phyloP scores from a whole-genome alignment of 2,113 vertebrate genomes.

The Anseranas semipalmata region DNA sequence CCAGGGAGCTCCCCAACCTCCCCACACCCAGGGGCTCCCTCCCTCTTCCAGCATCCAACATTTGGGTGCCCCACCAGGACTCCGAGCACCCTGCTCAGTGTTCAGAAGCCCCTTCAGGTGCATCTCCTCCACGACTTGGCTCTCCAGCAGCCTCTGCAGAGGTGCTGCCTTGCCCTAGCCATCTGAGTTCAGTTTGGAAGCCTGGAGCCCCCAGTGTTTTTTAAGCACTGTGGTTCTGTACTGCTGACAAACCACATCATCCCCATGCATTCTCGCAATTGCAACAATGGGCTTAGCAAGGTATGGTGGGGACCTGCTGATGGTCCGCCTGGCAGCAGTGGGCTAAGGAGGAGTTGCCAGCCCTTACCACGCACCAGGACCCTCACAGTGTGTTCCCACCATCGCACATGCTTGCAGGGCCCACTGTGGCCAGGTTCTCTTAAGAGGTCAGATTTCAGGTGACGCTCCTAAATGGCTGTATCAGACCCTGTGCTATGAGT shows the following conservation, averaged over 20 bases:
- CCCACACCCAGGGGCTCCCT: not conserved
- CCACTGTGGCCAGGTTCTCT: not conserved
- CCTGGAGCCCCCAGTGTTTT: not conserved
- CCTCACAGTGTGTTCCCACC: not conserved
- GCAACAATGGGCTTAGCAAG: not conserved
- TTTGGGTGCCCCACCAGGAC: rapidly evolving
- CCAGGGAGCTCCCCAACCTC: not conserved
- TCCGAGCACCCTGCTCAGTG: not conserved
- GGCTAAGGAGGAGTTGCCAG: not conserved
- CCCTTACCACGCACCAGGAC: rapidly evolving
- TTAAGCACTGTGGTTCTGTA: rapidly evolving
- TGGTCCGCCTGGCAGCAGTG: rapidly evolving
- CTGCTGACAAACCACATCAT: rapidly evolving
- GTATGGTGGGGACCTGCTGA: not conserved
- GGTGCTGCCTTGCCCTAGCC: no score
- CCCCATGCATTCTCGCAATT: rapidly evolving
- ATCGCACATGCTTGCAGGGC: not conserved
- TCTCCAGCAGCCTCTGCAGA: not conserved
- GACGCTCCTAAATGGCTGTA: not conserved
- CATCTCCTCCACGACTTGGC: rapidly evolving
- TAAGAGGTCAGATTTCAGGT: not conserved
- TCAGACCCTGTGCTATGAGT: not conserved
- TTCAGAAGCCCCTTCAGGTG: not conserved
- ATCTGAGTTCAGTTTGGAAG: not conserved
- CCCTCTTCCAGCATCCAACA: rapidly evolving